Conservation (phyloP, 2,113 vertebrate species). For the Meleagris gallopavo region DNA sequence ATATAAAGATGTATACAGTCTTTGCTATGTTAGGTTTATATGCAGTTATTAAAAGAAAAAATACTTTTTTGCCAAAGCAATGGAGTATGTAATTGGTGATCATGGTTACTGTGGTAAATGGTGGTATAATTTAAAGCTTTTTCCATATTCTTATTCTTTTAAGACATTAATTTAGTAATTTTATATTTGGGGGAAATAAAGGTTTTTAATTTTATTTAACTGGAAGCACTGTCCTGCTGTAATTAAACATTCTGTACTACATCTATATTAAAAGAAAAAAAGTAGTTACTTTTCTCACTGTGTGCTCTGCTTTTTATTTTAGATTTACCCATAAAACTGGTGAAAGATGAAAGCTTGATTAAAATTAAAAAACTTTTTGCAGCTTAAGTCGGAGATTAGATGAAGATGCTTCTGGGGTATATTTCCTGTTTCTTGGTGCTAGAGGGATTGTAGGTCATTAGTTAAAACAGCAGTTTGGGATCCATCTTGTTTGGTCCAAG, state of each 20-base stretch:
- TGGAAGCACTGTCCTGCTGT: conserved; percentile 95
- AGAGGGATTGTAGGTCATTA: background rate
- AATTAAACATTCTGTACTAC: conserved; percentile 90
- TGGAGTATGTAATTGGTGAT: conserved; percentile 82
- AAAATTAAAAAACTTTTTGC: background rate
- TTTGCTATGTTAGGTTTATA: conserved; percentile 91
- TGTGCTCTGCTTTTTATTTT: conserved; percentile 58
- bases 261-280: conserved; percentile 91
- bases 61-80: conserved; percentile 92
- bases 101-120: conserved; percentile 84
- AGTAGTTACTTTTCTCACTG: conserved; percentile 79
- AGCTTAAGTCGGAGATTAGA: background rate
- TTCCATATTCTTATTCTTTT: conserved; percentile 90
- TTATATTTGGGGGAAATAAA: conserved; percentile 91
- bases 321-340: background rate
- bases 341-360: background rate
- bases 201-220: conserved; percentile 95
- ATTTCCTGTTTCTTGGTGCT: background rate
- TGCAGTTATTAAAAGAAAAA: conserved; percentile 85
- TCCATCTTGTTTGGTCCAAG: background rate
- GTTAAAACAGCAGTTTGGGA: background rate
- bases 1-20: conserved; percentile 92
- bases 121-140: conserved; percentile 88
- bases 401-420: background rate
- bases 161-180: conserved; percentile 89